phyloP scores from a whole-genome alignment of 2,797 vertebrate genomes.

The Cynodonichthys magdalenae region DNA sequence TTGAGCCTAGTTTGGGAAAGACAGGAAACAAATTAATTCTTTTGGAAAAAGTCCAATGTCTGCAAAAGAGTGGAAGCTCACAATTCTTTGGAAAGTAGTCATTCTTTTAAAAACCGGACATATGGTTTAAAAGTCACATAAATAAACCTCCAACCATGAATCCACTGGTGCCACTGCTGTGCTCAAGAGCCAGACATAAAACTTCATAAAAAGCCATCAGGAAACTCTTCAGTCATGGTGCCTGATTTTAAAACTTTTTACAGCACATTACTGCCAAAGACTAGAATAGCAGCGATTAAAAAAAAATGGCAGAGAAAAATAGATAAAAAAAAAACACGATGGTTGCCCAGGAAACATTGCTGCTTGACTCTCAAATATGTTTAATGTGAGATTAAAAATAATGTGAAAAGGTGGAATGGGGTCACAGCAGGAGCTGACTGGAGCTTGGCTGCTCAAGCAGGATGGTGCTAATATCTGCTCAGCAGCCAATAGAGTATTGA shows the following conservation, averaged over 20 bases:
- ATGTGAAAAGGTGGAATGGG: slow-evolving; percentile 5
- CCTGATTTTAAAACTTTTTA: slow-evolving; percentile 6
- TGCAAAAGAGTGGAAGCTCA: no score
- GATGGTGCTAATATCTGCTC: slow-evolving; percentile 17
- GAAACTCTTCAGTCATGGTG: not conserved
- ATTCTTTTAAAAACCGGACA: no score
- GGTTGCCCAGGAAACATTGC: not conserved
- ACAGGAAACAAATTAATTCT: no score
- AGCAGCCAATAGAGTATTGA: slow-evolving; percentile 47
- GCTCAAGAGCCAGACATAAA: not conserved
- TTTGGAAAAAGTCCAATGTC: no score
- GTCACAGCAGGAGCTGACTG: slow-evolving; percentile 11
- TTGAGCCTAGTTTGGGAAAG: no score
- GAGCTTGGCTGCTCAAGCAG: slow-evolving; percentile 17
- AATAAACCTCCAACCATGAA: not conserved
- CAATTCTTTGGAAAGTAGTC: no score
- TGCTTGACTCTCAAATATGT: slow-evolving; percentile 4
- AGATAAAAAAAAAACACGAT: not conserved
- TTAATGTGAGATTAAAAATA: slow-evolving; percentile 24
- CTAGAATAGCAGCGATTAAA: not conserved
- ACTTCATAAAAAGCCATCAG: not conserved
- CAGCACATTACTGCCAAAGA: not conserved
- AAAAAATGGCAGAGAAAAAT: not conserved
- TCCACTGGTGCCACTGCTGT: not conserved
- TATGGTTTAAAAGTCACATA: not conserved